These are phyloP conservation scores for Scomber japonicus DNA, from an alignment of 2,113 vertebrate genomes.

Conservation along the genomic window DNA sequence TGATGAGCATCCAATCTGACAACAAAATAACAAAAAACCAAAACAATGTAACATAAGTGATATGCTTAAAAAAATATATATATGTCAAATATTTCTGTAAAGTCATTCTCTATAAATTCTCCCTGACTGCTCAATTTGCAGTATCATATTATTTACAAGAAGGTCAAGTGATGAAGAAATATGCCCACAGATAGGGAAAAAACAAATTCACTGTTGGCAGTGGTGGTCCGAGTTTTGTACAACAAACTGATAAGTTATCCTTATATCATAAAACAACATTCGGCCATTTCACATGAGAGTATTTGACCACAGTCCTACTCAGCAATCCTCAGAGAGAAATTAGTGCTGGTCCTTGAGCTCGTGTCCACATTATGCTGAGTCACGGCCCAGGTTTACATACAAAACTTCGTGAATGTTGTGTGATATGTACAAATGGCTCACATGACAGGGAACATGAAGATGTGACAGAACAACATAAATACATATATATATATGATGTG, in stretches of 20 bases:
- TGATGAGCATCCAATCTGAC: too few relatives aligned
- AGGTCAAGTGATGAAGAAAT: not conserved
- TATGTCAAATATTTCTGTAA: too few relatives aligned
- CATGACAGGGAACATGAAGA: constrained; percentile 7
- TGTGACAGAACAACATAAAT: not conserved
- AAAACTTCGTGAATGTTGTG: constrained; percentile 10
- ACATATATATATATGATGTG: not conserved
- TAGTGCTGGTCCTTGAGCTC: constrained; percentile 16
- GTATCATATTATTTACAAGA: not conserved
- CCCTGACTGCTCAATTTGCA: not conserved
- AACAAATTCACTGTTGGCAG: not conserved
- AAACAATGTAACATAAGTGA: too few relatives aligned
- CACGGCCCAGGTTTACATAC: constrained; percentile 54
- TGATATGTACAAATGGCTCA: constrained; percentile 11
- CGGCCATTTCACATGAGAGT: too few relatives aligned
- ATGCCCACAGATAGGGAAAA: not conserved
- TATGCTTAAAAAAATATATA: not conserved
- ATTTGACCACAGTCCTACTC: not conserved
- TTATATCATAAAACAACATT: not conserved
- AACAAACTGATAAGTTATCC: not conserved
- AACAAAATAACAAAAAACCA: too few relatives aligned
- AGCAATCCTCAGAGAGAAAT: constrained; percentile 37
- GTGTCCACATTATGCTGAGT: constrained; percentile 68
- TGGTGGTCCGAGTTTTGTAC: not conserved
- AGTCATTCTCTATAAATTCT: not conserved